Conservation (phyloP, 1,140 invertebrate species). For the Scylla paramamosain region DNA sequence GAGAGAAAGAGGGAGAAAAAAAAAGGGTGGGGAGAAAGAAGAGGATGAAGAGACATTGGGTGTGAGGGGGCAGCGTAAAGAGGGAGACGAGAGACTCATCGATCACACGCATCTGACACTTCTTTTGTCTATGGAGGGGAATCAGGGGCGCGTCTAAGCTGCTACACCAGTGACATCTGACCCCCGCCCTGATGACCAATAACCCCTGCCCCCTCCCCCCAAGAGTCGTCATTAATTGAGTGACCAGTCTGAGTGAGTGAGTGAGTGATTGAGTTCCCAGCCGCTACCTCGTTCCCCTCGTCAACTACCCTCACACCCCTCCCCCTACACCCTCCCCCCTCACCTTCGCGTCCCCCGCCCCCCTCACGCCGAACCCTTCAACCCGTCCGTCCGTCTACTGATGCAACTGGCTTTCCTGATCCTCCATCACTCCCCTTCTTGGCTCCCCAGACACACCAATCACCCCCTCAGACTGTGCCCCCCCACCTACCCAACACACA, state of each 20-base stretch:
- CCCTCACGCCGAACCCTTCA: too few relatives aligned
- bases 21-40: too few relatives aligned
- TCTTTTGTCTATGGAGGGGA: constrained; percentile 1
- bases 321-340: not conserved
- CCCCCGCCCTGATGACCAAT: not conserved
- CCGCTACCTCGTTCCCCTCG: not conserved
- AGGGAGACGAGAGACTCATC: not conserved
- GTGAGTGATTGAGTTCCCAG: constrained; percentile 20
- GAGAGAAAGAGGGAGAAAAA: too few relatives aligned
- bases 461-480: not conserved
- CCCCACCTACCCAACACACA: not conserved
- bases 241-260: constrained; percentile 6
- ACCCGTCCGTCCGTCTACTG: too few relatives aligned
- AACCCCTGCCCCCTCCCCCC: not conserved
- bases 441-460: not conserved
- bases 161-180: not conserved
- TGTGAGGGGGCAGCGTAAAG: not conserved
- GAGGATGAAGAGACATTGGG: too few relatives aligned
- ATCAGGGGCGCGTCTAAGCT: constrained; percentile 18
- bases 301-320: constrained; percentile 1
- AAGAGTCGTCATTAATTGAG: not conserved
- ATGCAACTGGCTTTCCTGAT: too few relatives aligned
- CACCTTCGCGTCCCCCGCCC: not conserved
- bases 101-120: not conserved
- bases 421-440: not conserved